These are phyloP conservation scores for Heliconius hewitsoni DNA, from an alignment of 1,140 invertebrate genomes.

Conservation along the genomic window DNA sequence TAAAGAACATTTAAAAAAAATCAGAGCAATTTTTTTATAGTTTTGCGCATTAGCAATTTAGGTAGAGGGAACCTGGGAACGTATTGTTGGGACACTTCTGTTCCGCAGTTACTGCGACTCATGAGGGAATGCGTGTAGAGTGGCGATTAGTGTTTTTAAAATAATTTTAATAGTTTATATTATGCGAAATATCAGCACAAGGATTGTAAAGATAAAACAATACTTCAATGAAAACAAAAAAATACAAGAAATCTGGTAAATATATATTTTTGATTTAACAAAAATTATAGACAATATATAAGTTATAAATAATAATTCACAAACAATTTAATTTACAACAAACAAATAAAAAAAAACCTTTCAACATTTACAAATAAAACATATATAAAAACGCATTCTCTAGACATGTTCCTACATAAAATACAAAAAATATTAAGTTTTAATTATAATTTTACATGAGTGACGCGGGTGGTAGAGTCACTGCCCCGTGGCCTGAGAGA, in stretches of 20 bases:
- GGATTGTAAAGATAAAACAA: not conserved
- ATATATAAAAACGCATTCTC: not conserved
- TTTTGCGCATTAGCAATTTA: no score
- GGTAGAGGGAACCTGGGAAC: no score
- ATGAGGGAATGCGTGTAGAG: no score
- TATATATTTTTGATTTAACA: slow-evolving; percentile 7
- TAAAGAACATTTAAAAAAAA: no score
- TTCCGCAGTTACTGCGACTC: no score
- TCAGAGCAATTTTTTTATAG: no score
- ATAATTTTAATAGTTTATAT: no score
- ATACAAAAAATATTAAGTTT: not conserved
- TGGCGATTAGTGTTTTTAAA: no score
- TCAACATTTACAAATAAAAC: not conserved
- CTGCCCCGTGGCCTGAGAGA: slow-evolving; percentile 82
- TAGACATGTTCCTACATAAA: not conserved
- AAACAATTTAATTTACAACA: not conserved
- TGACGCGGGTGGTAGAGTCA: slow-evolving; percentile 82
- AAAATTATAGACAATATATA: slow-evolving; percentile 8
- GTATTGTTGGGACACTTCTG: no score
- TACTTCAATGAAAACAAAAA: not conserved
- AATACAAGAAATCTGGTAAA: not conserved
- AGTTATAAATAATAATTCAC: not conserved
- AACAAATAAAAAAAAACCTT: not conserved
- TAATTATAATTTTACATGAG: slow-evolving; percentile 63
- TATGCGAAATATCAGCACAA: not conserved